phyloP scores from a whole-genome alignment of 2,113 vertebrate species.

The Neogobius melanostomus region DNA sequence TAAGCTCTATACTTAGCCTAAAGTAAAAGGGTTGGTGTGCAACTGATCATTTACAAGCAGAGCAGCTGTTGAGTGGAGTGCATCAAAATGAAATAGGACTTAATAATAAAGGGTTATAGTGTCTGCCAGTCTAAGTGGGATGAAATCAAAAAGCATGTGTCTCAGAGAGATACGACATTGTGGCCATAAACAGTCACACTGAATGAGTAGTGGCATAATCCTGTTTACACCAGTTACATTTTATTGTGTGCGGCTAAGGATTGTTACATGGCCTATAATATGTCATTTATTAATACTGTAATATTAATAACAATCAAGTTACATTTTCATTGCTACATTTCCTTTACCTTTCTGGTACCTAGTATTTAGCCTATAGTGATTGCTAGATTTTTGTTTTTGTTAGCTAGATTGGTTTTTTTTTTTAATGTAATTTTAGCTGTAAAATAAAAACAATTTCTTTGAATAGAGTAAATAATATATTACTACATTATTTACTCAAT shows the following conservation, averaged over 20 bases:
- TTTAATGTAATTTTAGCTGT: too few species aligned
- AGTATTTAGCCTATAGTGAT: too few species aligned
- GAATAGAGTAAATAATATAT: too few species aligned
- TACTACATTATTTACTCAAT: too few species aligned
- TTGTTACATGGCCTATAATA: conserved; percentile 23
- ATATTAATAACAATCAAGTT: too few species aligned
- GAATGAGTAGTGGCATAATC: not conserved
- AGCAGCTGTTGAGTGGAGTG: not conserved
- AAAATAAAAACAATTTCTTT: too few species aligned
- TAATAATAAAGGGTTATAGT: not conserved
- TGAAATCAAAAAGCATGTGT: conserved; percentile 2
- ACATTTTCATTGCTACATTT: too few species aligned
- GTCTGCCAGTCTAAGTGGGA: not conserved
- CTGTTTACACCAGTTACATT: conserved; percentile 17
- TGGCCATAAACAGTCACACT: conserved; percentile 9
- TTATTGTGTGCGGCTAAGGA: conserved; percentile 32
- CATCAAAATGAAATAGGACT: not conserved
- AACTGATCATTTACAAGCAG: conserved; percentile 1
- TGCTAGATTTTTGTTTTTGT: too few species aligned
- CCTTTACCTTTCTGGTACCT: too few species aligned
- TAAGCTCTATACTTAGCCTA: not conserved
- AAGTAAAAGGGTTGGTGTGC: not conserved
- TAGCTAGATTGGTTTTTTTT: too few species aligned
- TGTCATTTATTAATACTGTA: conserved; percentile 39
- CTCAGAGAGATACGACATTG: not conserved